A percentile compares a stretch with the other conserved stretches of the same genome.
Conservation (phyloP, 2,888 invertebrate species). For the Psylliodes chrysocephalus region DNA sequence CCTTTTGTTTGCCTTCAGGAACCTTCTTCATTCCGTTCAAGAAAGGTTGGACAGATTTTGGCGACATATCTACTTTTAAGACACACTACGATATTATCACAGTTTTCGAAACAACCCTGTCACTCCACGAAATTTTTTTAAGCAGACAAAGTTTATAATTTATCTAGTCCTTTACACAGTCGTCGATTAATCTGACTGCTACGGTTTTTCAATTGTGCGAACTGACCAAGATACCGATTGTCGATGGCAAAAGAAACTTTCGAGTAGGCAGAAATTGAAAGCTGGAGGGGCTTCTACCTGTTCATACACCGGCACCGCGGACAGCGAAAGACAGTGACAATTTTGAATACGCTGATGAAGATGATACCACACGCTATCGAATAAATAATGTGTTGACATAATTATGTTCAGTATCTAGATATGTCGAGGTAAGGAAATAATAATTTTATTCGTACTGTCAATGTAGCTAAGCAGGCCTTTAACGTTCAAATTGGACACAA, state of each 20-base stretch:
- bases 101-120: background rate
- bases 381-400: too few species aligned
- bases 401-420: too few species aligned
- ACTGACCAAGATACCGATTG: background rate
- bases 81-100: background rate
- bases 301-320: background rate
- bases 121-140: background rate
- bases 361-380: too few species aligned
- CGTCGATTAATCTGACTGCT: constrained; percentile 4
- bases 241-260: constrained; percentile 17
- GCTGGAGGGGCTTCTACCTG: constrained; percentile 23
- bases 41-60: constrained; percentile 66
- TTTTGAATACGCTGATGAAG: too few species aligned
- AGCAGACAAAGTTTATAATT: background rate
- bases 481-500: too few species aligned
- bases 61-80: constrained; percentile 28
- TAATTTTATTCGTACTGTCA: too few species aligned
- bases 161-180: constrained; percentile 10
- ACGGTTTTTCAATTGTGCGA: constrained; percentile 9
- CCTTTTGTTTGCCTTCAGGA: constrained; percentile 69
- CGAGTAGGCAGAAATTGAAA: constrained; percentile 29
- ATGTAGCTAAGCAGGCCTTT: too few species aligned
- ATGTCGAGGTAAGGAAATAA: too few species aligned
- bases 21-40: constrained; percentile 67
- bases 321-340: too few species aligned